A percentile compares a stretch with the other conserved stretches of the same genome.
Evolutionary conservation across 2,888 invertebrate species (phyloP).

Genomic region (Xylota sylvarum): DNA sequence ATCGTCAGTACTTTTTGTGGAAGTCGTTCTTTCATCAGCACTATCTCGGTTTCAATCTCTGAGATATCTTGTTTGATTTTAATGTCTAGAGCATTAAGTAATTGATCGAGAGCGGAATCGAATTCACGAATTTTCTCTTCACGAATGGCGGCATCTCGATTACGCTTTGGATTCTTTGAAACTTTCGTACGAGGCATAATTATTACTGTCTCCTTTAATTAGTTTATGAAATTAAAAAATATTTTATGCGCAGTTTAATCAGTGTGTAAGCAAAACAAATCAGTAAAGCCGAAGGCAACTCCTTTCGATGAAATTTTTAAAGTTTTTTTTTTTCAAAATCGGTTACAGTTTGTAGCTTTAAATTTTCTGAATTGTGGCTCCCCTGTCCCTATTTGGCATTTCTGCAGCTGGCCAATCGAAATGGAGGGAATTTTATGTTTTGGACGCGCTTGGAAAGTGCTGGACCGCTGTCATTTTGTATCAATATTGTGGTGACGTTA

Average conservation of each 20-base stretch:
- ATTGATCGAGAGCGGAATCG: constrained; percentile 81
- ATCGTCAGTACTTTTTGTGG: constrained; percentile 80
- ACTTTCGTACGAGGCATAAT: constrained; percentile 84
- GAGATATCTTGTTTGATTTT: constrained; percentile 74
- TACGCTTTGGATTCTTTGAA: constrained; percentile 83
- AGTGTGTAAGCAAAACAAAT: background rate
- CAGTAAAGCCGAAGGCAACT: background rate
- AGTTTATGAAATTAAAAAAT: background rate
- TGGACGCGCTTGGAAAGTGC: constrained; percentile 14
- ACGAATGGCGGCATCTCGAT: constrained; percentile 83
- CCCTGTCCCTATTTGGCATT: constrained; percentile 33
- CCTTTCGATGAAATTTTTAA: background rate
- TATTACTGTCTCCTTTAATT: background rate
- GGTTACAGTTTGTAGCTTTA: constrained; percentile 1
- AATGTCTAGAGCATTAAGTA: constrained; percentile 79
- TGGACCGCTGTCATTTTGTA: background rate
- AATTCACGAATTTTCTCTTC: constrained; percentile 82
- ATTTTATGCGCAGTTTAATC: background rate
- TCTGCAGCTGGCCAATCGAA: constrained; percentile 25
- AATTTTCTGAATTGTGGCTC: constrained; percentile 39
- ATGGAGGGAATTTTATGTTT: constrained; percentile 51
- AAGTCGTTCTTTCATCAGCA: constrained; percentile 53
- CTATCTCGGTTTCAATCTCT: constrained; percentile 50
- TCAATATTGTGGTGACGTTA: background rate
- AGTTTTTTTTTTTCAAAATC: constrained; percentile 19